Percentiles rank a stretch among this genome's conserved stretches.
Conservation (phyloP, 2,888 invertebrate genomes). For the Shargacucullia verbasci region DNA sequence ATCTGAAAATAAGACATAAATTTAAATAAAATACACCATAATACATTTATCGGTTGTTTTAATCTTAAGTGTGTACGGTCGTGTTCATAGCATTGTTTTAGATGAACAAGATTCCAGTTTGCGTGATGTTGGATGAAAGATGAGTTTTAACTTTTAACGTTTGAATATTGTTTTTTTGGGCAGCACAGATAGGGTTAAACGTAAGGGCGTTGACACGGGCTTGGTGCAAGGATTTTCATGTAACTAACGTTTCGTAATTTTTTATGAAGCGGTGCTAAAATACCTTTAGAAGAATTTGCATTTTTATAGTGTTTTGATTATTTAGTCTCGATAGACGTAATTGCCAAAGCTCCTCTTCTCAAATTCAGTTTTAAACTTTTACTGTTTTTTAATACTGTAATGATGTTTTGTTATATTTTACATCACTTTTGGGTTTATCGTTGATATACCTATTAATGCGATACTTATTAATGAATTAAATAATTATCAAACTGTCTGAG, state of each 20-base stretch:
- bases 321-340: too few relatives aligned
- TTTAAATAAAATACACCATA: slow-evolving; percentile 85
- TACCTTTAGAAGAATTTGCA: too few relatives aligned
- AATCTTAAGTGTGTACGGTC: slow-evolving; percentile 74
- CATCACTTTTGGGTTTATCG: too few relatives aligned
- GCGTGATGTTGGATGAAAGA: slow-evolving; percentile 66
- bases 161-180: slow-evolving; percentile 62
- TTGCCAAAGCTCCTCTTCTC: too few relatives aligned
- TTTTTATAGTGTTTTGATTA: too few relatives aligned
- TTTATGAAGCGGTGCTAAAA: too few relatives aligned
- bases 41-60: slow-evolving; percentile 73
- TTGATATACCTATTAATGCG: too few relatives aligned
- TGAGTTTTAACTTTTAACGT: slow-evolving; percentile 57
- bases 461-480: too few relatives aligned
- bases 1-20: slow-evolving; percentile 86
- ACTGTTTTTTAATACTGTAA: too few relatives aligned
- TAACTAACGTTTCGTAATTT: not conserved
- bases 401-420: too few relatives aligned
- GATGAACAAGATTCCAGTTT: slow-evolving; percentile 68
- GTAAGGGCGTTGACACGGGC: slow-evolving; percentile 46
- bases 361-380: too few relatives aligned
- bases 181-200: slow-evolving; percentile 47
- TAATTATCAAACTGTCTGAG: too few relatives aligned
- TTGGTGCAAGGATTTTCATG: slow-evolving; percentile 10
- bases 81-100: slow-evolving; percentile 75